Conservation (phyloP, 2,113 vertebrate species). For the Spheniscus mendiculus region DNA sequence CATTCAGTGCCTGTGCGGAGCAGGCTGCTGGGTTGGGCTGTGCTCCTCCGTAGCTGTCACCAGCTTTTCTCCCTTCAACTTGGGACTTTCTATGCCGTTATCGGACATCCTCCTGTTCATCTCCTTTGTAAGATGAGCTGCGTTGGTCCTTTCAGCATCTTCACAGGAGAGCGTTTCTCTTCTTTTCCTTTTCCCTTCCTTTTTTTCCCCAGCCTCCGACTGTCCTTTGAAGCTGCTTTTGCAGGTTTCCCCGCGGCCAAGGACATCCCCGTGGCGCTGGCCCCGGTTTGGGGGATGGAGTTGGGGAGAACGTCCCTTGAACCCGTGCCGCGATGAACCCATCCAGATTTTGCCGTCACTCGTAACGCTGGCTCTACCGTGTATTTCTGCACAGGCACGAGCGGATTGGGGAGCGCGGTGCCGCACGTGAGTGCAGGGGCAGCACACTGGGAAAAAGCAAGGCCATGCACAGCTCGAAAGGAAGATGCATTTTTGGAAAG, state of each 20-base stretch:
- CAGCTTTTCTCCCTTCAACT: neutral
- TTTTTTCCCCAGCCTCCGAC: neutral
- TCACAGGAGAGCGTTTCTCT: neutral
- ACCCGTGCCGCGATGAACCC: neutral
- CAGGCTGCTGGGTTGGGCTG: neutral
- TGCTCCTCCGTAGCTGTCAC: neutral
- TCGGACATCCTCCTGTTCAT: neutral
- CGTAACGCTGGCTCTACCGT: rapidly evolving
- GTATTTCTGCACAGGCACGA: neutral
- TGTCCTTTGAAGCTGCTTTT: neutral
- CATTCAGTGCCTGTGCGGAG: neutral
- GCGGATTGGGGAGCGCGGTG: neutral
- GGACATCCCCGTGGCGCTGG: rapidly evolving
- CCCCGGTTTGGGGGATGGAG: neutral
- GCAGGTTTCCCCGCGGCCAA: neutral
- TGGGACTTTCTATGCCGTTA: neutral
- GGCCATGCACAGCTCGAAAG: neutral
- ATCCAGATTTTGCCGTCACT: neutral
- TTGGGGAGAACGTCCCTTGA: neutral
- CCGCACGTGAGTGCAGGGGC: neutral
- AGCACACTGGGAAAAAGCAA: neutral
- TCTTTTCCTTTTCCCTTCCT: neutral
- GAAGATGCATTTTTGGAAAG: neutral
- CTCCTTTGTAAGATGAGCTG: neutral
- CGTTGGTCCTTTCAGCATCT: neutral